Base-by-base conservation (phyloP, 92 coral and sea anemone genomes). In the Epizoanthus rinbou region DNA sequence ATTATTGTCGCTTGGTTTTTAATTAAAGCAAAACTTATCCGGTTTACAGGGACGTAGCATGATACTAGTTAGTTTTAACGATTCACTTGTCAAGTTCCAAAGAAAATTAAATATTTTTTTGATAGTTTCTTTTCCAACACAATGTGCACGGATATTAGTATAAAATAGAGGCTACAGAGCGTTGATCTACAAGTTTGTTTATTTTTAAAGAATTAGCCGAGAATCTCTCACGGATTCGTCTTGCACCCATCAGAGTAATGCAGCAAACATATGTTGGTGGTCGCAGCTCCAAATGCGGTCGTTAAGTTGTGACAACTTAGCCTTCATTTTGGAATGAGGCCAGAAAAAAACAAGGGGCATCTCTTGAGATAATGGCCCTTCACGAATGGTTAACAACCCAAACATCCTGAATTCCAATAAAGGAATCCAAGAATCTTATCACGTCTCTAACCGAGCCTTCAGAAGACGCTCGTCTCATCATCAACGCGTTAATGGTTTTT, bases 341-440 rank as follows among this genome's bases (percentile, higher is more conserved):
- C 82, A 62, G 23, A 5, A 37, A 5, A 23, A 62, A 37, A 57
- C 59, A 78, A 78, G 82, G 31, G 41, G 41, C 1, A 78, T 5
- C 82, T 63, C 82, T 78, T 69, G 33, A 60, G 82, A 60, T 60
- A 78, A 59, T 19, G 45, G 54, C 53, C 72, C 71, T 19, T 21
- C 57, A 78, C 62, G 71, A 78, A 78, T 62, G 57, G 23, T 52
- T 60, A 78, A 63, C 71, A 62, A 78, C n/a, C 47, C n/a, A 41
- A 78, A 60, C 82, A 78, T 78, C 82, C 82, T 78, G 82, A 78
- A 78, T 78, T 60, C 57, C 82, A 37, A 78, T 78, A 62, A 78
- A 78, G 66, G 57, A 35, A 65, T 37, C 82, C 71, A 37, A 24
- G 72, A 78, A 63, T 62, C 69, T 78, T 62, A 78, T 78, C 82